Evolutionary conservation across 2,113 vertebrate genomes (phyloP).

Genomic region (Globicephala melas): DNA sequence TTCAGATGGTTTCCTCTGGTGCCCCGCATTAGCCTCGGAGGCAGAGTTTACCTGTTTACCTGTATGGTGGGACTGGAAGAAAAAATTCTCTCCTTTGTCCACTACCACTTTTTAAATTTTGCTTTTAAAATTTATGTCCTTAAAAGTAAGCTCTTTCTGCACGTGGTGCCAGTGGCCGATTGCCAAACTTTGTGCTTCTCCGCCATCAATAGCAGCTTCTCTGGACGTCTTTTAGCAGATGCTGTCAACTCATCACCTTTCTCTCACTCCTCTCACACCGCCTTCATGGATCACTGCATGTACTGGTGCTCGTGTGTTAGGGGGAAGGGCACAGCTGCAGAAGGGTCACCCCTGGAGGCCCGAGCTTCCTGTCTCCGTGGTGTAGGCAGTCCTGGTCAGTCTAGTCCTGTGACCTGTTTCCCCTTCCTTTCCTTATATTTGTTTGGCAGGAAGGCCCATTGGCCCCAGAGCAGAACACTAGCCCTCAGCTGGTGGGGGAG

Average conservation of each 20-base stretch:
- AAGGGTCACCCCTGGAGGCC: constrained; percentile 65
- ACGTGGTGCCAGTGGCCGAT: constrained; percentile 52
- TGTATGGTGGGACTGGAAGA: background rate
- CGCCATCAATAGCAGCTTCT: constrained; percentile 69
- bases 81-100: background rate
- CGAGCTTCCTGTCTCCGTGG: constrained; percentile 63
- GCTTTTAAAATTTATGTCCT: constrained; percentile 38
- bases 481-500: background rate
- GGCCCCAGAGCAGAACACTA: constrained; percentile 48
- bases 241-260: constrained; percentile 81
- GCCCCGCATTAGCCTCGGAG: background rate
- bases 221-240: constrained; percentile 76
- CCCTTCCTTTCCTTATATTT: constrained; percentile 43
- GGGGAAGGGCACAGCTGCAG: constrained; percentile 77
- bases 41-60: background rate
- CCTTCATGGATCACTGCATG: constrained; percentile 78
- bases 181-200: constrained; percentile 66
- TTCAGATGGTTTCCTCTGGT: background rate
- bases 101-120: background rate
- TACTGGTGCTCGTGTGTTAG: constrained; percentile 65
- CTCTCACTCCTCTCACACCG: constrained; percentile 73
- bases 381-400: constrained; percentile 64
- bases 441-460: constrained; percentile 70
- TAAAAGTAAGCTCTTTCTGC: constrained; percentile 47
- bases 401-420: constrained; percentile 69